These are phyloP conservation scores for Arvicanthis niloticus DNA, from an alignment of 2,113 vertebrate species.

Conservation along the genomic window DNA sequence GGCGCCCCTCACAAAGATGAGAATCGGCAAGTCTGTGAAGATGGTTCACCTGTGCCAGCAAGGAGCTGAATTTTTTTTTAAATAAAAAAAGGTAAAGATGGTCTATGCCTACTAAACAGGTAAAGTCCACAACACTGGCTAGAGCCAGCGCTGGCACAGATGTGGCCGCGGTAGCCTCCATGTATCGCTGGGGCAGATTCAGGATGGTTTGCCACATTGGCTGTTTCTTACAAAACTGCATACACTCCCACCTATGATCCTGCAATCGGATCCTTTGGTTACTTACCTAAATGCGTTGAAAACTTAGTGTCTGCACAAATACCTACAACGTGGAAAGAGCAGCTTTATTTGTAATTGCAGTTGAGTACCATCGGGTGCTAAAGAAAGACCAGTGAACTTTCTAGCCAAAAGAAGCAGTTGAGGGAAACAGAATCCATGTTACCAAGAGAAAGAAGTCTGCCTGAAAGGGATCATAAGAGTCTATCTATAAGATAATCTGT, in stretches of 20 bases:
- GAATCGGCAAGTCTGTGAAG: not conserved
- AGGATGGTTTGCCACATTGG: no score
- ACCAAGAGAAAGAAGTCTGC: not conserved
- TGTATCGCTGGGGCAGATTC: not conserved
- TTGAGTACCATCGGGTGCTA: not conserved
- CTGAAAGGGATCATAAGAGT: not conserved
- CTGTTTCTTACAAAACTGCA: not conserved
- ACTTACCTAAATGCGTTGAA: not conserved
- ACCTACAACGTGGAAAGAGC: not conserved
- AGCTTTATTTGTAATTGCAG: not conserved
- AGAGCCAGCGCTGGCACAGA: not conserved
- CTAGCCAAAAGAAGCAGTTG: not conserved
- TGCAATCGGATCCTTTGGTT: not conserved
- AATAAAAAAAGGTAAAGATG: not conserved
- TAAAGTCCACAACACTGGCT: not conserved
- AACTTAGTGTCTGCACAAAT: not conserved
- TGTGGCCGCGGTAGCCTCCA: accelerated
- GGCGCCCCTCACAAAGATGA: not conserved
- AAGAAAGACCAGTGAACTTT: not conserved
- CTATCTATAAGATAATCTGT: not conserved
- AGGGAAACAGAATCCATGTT: not conserved
- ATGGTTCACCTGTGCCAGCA: not conserved
- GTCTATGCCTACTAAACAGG: not conserved
- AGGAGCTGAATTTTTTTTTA: not conserved
- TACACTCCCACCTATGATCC: not conserved